Base-by-base conservation (phyloP, 2,888 invertebrate species). In the Lissocephala sabroskyi region DNA sequence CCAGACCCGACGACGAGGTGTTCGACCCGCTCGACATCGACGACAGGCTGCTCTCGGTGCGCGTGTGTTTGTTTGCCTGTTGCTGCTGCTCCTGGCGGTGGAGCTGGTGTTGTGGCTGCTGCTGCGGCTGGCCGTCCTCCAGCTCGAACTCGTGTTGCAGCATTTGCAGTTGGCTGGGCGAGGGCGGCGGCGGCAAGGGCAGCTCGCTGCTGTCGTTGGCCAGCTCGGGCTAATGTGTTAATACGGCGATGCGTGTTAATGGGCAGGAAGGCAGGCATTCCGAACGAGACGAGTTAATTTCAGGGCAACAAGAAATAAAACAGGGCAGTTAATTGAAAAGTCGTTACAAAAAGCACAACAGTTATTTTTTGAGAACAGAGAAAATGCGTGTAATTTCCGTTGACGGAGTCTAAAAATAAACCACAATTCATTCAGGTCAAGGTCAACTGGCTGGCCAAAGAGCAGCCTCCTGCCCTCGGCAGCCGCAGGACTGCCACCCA, bases 11-110 rank as follows among this genome's bases (percentile, higher is more conserved):
- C 18, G 83, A 80, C 19, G 76, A 74, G 19, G 62, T 65, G 49
- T 62, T 65, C 33, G 79, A 79, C 44, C 70, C 64, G 40, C 66
- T 68, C 42, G 84, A 84, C 51, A 82, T 79, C 45, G 83, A 79
- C 45, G 83, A 82, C 52, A 80, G 75, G 60, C 82, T 80, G 73
- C 83, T 84, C 55, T 81, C 75, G 65, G 82, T 83, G 58, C 82
- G 82, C 51, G 81, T 79, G 59, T 84, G 83, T 50, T 70, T 70
- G 46, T 56, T 64, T 46, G 49, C 52, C 51, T 52, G 53, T 59
- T 61, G 52, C 45, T 61, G 56, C 40, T 55, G 48, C 43, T 51
- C 36, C 43, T 11, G 26, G n/a, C n/a, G n/a, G n/a, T n/a, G n/a
- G n/a, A n/a, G n/a, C n/a, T 39, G 47, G 46, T 61, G 49, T 45